Base-by-base conservation (phyloP, 1,140 invertebrate genomes). In the Schlechtendalia chinensis region DNA sequence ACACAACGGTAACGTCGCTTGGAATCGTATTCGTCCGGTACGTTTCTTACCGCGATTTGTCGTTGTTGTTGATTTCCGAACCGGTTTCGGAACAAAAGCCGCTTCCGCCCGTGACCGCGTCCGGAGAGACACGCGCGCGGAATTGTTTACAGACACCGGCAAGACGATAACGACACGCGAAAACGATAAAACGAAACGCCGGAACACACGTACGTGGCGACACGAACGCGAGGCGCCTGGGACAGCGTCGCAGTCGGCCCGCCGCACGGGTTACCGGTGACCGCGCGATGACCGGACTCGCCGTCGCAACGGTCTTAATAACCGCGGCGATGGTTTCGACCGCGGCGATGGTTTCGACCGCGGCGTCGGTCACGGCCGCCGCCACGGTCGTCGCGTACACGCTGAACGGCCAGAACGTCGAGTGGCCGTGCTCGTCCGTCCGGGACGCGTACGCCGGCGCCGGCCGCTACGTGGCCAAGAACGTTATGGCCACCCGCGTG, bases 401-500 rank as follows among this genome's bases (percentile, higher is more conserved):
- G 84, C 75, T 86, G 0, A 85, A 85, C 14, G 89, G 89, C 14
- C 85, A 84, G 53, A 88, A 87, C 74, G 67, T 90, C 0, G 83
- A 85, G 1, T 91, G 89, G 87, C 90, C 90, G 14, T 89, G 88
- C 77, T 84, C 87, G 8, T 87, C 86, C 58, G 90, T 89, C 17
- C 88, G 87, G 83, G 88, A 87, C 81, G 89, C 90, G 72, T 91
- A 89, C 84, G 32, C 32, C 32, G 32, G 45, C 32, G 19, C 74
- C 8, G 89, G 89, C 4, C 86, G 89, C 29, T 91, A 89, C 84
- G 85, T 88, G 47, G 85, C 89, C 6, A 87, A 86, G 81, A 91
- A 89, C 83, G 85, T 90, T 19, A 90, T 91, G 39, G 87, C 87
- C 1, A 91, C 90, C 11, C 86, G 90, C 6, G 84, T 86, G 0